Percentiles rank a stretch among this genome's conserved stretches.
These are phyloP conservation scores for Nesometra sesokonis DNA, from an alignment of 35 echinoderm and acorn worm genomes.

Conservation along the genomic window DNA sequence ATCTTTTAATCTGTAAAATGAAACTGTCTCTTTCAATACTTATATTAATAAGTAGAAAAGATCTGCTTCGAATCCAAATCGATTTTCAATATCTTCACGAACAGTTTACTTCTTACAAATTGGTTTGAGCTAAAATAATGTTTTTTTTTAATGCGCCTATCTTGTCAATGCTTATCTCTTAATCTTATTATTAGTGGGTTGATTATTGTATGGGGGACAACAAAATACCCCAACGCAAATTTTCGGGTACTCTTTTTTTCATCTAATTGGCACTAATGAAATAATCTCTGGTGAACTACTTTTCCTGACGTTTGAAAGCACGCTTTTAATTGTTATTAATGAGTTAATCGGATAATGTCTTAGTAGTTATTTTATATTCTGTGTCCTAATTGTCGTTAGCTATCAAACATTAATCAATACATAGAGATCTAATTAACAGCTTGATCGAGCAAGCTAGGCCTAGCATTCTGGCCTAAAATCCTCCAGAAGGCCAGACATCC, in stretches of 20 bases:
- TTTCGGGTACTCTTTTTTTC: background rate
- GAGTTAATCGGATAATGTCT: too few species aligned
- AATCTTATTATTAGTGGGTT: background rate
- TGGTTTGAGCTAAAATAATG: background rate
- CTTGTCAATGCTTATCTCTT: background rate
- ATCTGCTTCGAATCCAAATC: too few species aligned
- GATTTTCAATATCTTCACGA: too few species aligned
- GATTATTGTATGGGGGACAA: background rate
- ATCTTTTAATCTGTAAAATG: background rate
- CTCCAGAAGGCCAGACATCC: background rate
- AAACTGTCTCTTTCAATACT: background rate
- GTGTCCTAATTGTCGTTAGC: background rate
- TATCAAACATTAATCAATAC: background rate
- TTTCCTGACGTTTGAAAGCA: too few species aligned
- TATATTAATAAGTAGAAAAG: too few species aligned
- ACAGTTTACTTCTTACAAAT: too few species aligned
- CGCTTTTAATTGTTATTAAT: too few species aligned
- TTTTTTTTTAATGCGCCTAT: background rate
- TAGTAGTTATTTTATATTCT: background rate
- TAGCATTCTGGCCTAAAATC: background rate
- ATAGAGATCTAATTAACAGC: background rate
- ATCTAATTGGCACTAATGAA: background rate
- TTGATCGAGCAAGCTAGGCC: background rate
- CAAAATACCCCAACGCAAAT: background rate
- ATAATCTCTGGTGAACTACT: background rate